Conservation (phyloP, 2,888 invertebrate genomes). For the Anaspis maculata region DNA sequence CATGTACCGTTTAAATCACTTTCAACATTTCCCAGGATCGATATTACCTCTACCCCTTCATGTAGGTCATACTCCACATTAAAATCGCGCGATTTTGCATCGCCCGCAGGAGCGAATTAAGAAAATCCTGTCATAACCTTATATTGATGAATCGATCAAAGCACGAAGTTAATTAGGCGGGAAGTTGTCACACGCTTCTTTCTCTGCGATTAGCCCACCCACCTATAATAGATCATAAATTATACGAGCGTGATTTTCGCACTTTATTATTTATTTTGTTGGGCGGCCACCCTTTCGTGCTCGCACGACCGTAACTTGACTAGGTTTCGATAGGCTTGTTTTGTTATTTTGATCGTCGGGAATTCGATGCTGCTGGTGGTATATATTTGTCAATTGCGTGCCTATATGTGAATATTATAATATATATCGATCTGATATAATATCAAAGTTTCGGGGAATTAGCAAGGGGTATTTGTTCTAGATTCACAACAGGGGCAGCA, state of each 20-base stretch:
- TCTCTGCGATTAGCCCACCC: too few species aligned
- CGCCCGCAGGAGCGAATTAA: not conserved
- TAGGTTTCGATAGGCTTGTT: constrained; percentile 4
- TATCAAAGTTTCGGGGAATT: too few species aligned
- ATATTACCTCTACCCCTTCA: constrained; percentile 12
- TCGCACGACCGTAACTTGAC: too few species aligned
- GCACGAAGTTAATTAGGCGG: constrained; percentile 9
- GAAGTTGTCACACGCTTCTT: not conserved
- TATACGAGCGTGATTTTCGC: too few species aligned
- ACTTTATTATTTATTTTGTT: too few species aligned
- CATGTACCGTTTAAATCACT: constrained; percentile 15
- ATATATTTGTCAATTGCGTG: too few species aligned
- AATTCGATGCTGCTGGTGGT: constrained; percentile 1
- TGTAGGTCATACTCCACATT: constrained; percentile 13
- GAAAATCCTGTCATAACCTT: not conserved
- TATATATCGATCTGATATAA: too few species aligned
- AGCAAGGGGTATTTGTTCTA: constrained; percentile 41
- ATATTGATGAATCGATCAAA: not conserved
- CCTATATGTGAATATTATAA: too few species aligned
- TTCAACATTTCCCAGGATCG: constrained; percentile 14
- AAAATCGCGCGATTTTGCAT: not conserved
- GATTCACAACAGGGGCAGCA: constrained; percentile 84
- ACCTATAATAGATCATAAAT: too few species aligned
- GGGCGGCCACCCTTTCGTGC: too few species aligned
- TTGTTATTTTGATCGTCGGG: too few species aligned